Conservation (phyloP, 2,113 vertebrate species). For the Struthidea cinerea region DNA sequence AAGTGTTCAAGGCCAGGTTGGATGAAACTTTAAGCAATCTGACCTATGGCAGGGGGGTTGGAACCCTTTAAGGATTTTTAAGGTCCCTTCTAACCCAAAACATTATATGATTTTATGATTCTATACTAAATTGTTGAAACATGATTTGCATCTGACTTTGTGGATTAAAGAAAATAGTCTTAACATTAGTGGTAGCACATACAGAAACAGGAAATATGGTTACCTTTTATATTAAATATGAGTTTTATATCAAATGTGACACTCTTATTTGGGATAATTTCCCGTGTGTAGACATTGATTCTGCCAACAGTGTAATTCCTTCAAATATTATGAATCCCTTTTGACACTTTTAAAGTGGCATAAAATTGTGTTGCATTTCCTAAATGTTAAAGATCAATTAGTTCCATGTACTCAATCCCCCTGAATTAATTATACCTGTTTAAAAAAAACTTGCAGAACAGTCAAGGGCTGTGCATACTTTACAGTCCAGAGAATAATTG, state of each 20-base stretch:
- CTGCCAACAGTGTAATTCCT: background rate
- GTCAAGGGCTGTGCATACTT: background rate
- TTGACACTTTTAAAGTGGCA: conserved; percentile 22
- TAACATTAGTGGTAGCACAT: background rate
- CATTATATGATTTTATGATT: background rate
- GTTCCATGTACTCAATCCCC: background rate
- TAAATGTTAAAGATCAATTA: conserved; percentile 57
- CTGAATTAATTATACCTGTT: conserved; percentile 42
- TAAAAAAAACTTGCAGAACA: background rate
- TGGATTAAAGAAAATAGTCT: background rate
- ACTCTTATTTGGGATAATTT: conserved; percentile 29
- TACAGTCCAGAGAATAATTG: conserved; percentile 3
- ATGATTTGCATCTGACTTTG: background rate
- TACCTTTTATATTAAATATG: background rate
- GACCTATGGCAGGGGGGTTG: background rate
- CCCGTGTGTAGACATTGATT: conserved; percentile 23
- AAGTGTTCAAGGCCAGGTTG: background rate
- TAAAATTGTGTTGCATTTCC: conserved; percentile 1
- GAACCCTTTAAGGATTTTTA: background rate
- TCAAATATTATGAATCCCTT: conserved; percentile 20
- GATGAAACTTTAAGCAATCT: background rate
- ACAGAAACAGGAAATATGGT: background rate
- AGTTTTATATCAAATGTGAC: background rate
- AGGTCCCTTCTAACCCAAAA: background rate
- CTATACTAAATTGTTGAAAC: background rate